Evolutionary conservation across 2,888 invertebrate genomes (phyloP), one percentile per base, ranked within the genome.

Genomic region (Hyposoter dolosus): DNA sequence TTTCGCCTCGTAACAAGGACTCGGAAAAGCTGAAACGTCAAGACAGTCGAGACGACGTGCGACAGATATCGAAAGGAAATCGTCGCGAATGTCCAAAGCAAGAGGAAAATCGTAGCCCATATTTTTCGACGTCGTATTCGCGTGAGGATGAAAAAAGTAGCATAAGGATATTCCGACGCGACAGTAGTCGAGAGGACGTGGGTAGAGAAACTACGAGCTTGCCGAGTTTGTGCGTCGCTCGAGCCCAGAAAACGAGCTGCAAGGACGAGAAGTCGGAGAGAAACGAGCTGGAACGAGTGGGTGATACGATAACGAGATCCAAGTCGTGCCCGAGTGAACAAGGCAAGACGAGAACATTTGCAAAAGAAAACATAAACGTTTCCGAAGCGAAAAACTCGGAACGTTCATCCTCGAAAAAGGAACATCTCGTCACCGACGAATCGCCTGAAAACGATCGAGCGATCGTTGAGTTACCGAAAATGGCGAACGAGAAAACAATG

Each of bases 21-120:
- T n/a, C 60, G 53, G 93, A 93, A 4, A 91, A 91, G 84, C 76
- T 93, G 43, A 93, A 93, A 79, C 92, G 93, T 0, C 93, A 93
- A 81, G 93, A 93, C 77, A 93, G 93, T 83, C 93, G 91, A 76
- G 93, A 93, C 91, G 93, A 93, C 83, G 88, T 93, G 56, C 91
- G 93, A n/a, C 76, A 82, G 3, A 45, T 32, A 50, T 35, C 82
- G 19, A 90, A 89, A 81, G 47, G 76, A 78, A 72, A 45, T 28
- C 86, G 86, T 66, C 84, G 82, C 0, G 87, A 72, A 35, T 47
- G 40, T 10, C 35, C 63, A 12, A 80, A 74, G 28, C 43, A n/a
- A 60, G 84, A 87, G 78, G 88, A 88, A 65, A 85, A 63, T 72
- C 86, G 83, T 53, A 23, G 12, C 7, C 3, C 60, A 9, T 71